Percentiles rank a stretch among this genome's conserved stretches.
These are phyloP conservation scores for Tromatobia lineatoria DNA, from an alignment of 2,888 invertebrate species.

Conservation along the genomic window DNA sequence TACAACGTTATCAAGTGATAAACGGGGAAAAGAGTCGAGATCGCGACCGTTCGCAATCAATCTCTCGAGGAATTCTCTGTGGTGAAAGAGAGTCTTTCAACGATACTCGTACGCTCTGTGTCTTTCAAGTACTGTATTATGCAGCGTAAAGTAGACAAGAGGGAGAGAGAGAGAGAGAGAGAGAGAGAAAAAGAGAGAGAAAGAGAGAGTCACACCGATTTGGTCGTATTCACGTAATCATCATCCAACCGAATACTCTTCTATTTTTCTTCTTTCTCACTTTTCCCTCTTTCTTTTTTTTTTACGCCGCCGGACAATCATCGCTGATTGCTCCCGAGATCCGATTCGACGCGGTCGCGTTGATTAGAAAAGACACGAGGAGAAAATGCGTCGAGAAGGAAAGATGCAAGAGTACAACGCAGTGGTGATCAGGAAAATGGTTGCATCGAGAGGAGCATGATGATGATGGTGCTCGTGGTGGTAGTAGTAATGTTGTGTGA, in stretches of 20 bases:
- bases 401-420: neutral
- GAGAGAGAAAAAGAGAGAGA: neutral
- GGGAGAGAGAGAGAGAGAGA: neutral
- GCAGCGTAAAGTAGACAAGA: neutral
- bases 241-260: constrained; percentile 5
- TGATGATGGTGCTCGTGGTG: neutral
- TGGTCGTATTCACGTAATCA: constrained; percentile 42
- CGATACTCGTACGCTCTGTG: constrained; percentile 6
- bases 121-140: constrained; percentile 4
- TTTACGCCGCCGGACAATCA: constrained; percentile 40
- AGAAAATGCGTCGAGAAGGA: neutral
- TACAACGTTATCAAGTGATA: constrained; percentile 58
- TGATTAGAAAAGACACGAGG: constrained; percentile 44
- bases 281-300: constrained; percentile 25
- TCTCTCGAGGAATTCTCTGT: neutral
- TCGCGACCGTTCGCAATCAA: constrained; percentile 23
- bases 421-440: neutral
- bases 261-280: neutral
- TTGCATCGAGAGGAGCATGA: neutral
- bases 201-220: constrained; percentile 27
- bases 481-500: neutral
- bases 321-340: constrained; percentile 55
- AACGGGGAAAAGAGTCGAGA: neutral
- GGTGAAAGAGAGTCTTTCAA: neutral
- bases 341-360: constrained; percentile 44